Base-by-base conservation (phyloP, 2,113 vertebrate species). In the Alethe diademata region DNA sequence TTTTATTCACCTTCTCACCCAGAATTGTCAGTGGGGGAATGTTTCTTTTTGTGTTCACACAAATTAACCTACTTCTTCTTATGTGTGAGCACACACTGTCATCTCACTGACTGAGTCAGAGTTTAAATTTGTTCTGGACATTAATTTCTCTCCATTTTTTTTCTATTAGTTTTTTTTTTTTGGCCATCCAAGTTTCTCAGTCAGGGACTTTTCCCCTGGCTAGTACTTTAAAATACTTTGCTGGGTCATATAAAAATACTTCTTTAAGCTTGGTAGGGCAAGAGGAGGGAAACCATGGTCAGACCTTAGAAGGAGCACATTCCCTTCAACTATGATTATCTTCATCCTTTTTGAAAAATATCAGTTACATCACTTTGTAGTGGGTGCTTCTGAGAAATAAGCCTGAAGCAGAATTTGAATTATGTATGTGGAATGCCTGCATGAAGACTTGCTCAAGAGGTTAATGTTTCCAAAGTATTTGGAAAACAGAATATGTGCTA, bases 401-500 rank as follows among this genome's bases (percentile, higher is more conserved):
- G 60, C 81, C 94, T 92, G 80, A 80, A 90, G 89, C 83, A 92
- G 78, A 91, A 72, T 93, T 89, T 96, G 48, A 85, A 92, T 96
- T 93, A 93, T 93, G 56, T 45, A 90, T 93, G 81, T 92, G 79
- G 73, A 91, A 61, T 76, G 78, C 72, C 56, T 76, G 29, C 42
- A 40, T 42, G 72, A 50, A 64, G 45, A 24, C 70, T 93, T 74
- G 74, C 36, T 91, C 8, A 2, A 64, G 74, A 91, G 74, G 42
- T 74, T 89, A 89, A 75, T 78, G 29, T 61, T 78, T 73, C 60
- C 50, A 43, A 73, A 80, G 73, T 82, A 72, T 91, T 53, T 85
- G 78, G 79, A 57, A 93, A 79, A 60, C 31, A 38, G 50, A 61
- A 8, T 57, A 16, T 2, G 4, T 86, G 47, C 51, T 64, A 17